Conservation (phyloP, 2,113 vertebrate genomes). For the Ptychochromis oligacanthus region DNA sequence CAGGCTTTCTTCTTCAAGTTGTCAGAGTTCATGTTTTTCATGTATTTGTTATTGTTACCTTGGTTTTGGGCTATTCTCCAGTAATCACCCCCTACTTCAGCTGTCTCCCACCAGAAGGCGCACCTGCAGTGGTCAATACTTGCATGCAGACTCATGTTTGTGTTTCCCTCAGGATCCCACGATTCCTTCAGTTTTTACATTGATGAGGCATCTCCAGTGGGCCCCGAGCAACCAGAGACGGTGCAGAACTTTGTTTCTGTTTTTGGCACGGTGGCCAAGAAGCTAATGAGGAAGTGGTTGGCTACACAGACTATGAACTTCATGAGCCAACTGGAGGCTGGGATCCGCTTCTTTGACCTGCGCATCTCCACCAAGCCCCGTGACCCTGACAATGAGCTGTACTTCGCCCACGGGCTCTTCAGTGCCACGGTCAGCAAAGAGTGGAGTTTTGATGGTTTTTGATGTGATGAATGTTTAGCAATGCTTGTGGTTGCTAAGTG, state of each 20-base stretch:
- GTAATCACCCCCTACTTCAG: slow-evolving; percentile 18
- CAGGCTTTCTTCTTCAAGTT: slow-evolving; percentile 14
- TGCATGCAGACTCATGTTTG: slow-evolving; percentile 26
- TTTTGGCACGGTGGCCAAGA: slow-evolving; percentile 97
- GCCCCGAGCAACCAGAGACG: slow-evolving; percentile 95
- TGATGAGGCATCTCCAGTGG: slow-evolving; percentile 96
- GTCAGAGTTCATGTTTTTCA: slow-evolving; percentile 21
- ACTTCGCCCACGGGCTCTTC: slow-evolving; percentile 97
- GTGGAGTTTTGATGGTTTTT: slow-evolving; percentile 18
- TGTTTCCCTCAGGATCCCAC: slow-evolving; percentile 87
- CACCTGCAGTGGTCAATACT: neutral
- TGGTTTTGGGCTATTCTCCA: slow-evolving; percentile 22
- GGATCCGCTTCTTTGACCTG: slow-evolving; percentile 95
- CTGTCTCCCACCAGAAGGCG: neutral
- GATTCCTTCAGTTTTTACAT: slow-evolving; percentile 99
- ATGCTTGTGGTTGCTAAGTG: slow-evolving; percentile 38
- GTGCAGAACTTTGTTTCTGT: slow-evolving; percentile 99
- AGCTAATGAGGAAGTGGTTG: slow-evolving; percentile 97
- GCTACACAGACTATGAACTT: slow-evolving; percentile 99
- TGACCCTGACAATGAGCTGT: slow-evolving; percentile 96
- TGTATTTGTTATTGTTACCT: slow-evolving; percentile 42
- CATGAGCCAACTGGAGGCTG: slow-evolving; percentile 90
- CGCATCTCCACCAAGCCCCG: slow-evolving; percentile 98
- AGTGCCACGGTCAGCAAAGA: slow-evolving; percentile 87
- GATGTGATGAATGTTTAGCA: slow-evolving; percentile 37